Percentiles rank a stretch among this genome's conserved stretches.
Conservation (phyloP, 2,888 invertebrate species). For the Cremastinae sp. region DNA sequence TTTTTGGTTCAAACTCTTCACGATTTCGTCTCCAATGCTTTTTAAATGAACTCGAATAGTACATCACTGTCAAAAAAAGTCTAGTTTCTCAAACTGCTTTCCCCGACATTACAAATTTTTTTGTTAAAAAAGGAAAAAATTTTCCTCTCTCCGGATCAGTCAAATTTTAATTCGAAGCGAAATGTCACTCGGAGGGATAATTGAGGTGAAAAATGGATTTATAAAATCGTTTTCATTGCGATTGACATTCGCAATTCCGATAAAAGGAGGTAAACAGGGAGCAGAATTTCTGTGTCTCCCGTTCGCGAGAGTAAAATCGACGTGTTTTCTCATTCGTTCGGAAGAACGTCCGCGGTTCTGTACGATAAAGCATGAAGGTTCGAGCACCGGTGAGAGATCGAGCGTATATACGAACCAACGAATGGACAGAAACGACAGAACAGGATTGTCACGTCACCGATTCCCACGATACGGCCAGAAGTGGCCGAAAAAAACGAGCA, state of each 20-base stretch:
- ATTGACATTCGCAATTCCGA: background rate
- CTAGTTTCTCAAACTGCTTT: no score
- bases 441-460: conserved; percentile 66
- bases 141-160: background rate
- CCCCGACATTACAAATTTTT: no score
- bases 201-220: conserved; percentile 6
- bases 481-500: conserved; percentile 53
- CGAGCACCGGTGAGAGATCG: conserved; percentile 37
- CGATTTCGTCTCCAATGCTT: conserved; percentile 15
- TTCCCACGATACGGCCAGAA: conserved; percentile 65
- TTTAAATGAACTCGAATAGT: conserved; percentile 11
- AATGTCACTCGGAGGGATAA: conserved; percentile 6
- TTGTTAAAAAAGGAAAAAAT: background rate
- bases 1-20: conserved; percentile 40
- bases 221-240: background rate
- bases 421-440: conserved; percentile 58
- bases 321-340: conserved; percentile 47
- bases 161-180: conserved; percentile 8
- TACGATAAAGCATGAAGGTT: conserved; percentile 36
- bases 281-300: conserved; percentile 7
- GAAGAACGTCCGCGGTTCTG: conserved; percentile 31
- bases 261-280: conserved; percentile 27
- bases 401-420: conserved; percentile 42
- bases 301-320: conserved; percentile 38
- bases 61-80: no score